These are phyloP conservation scores for Zele albiditarsus DNA, from an alignment of 2,888 invertebrate species.

Conservation along the genomic window DNA sequence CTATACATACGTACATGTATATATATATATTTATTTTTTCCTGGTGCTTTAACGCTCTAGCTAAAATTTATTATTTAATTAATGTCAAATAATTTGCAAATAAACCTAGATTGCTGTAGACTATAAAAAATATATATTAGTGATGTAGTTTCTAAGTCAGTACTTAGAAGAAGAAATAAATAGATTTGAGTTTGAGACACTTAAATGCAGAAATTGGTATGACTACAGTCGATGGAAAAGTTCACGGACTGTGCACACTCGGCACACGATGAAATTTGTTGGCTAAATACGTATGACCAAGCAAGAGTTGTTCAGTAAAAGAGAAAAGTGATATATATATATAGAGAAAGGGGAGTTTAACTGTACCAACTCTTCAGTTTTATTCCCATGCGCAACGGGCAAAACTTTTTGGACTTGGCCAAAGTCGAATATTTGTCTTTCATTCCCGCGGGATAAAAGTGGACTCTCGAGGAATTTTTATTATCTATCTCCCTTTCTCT, in stretches of 20 bases:
- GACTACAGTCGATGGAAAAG: neutral
- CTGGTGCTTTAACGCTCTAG: no score
- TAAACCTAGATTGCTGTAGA: no score
- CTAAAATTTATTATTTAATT: no score
- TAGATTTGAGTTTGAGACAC: neutral
- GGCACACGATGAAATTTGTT: conserved; percentile 14
- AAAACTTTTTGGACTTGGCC: conserved; percentile 23
- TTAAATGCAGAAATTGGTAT: neutral
- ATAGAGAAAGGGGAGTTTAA: neutral
- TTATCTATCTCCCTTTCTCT: neutral
- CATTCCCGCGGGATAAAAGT: conserved; percentile 19
- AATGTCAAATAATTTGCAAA: no score
- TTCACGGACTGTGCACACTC: neutral
- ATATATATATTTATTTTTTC: no score
- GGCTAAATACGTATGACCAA: conserved; percentile 37
- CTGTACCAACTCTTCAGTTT: conserved; percentile 17
- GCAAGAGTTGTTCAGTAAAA: conserved; percentile 16
- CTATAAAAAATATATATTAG: no score
- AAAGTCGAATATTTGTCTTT: conserved; percentile 41
- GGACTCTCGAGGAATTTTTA: conserved; percentile 31
- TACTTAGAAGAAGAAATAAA: neutral
- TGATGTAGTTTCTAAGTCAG: no score
- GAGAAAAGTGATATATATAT: neutral
- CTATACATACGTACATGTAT: neutral
- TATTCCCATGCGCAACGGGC: conserved; percentile 3